Percentiles rank a stretch among this genome's conserved stretches.
Evolutionary conservation across 92 coral and sea anemone species (phyloP).

Genomic region (Palythoa grandiflora): DNA sequence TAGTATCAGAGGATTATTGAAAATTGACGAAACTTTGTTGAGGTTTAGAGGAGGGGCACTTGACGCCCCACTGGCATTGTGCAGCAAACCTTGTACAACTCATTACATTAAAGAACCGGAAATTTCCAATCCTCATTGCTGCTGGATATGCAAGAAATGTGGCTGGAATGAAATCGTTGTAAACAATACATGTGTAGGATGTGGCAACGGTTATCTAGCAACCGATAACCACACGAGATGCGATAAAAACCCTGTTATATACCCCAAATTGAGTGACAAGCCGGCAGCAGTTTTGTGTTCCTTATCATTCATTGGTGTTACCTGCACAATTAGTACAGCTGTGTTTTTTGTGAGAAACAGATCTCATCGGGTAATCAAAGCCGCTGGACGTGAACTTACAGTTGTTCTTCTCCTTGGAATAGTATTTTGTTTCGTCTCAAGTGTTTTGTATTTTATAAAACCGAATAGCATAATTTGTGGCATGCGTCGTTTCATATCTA

Average conservation of each 20-base stretch:
- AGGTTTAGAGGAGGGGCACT: constrained; percentile 20
- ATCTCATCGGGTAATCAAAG: constrained; percentile 53
- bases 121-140: constrained; percentile 48
- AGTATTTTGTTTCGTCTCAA: constrained; percentile 26
- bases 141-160: constrained; percentile 58
- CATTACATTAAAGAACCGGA: constrained; percentile 43
- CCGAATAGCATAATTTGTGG: constrained; percentile 45
- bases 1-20: constrained; percentile 39
- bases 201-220: constrained; percentile 43
- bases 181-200: constrained; percentile 53
- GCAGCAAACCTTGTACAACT: constrained; percentile 48
- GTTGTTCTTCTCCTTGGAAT: constrained; percentile 52
- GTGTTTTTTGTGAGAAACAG: constrained; percentile 54
- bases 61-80: constrained; percentile 45
- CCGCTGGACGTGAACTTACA: constrained; percentile 66
- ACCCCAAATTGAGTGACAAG: constrained; percentile 32
- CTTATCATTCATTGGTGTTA: constrained; percentile 50
- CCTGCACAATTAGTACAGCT: constrained; percentile 34
- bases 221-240: constrained; percentile 38
- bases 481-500: constrained; percentile 23
- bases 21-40: constrained; percentile 36
- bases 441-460: constrained; percentile 37
- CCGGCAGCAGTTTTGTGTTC: constrained; percentile 40
- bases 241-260: constrained; percentile 33
- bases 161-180: constrained; percentile 35